Evolutionary conservation across 2,888 invertebrate genomes (phyloP), one percentile per base, ranked within the genome.

Genomic region (Acronicta alni): DNA sequence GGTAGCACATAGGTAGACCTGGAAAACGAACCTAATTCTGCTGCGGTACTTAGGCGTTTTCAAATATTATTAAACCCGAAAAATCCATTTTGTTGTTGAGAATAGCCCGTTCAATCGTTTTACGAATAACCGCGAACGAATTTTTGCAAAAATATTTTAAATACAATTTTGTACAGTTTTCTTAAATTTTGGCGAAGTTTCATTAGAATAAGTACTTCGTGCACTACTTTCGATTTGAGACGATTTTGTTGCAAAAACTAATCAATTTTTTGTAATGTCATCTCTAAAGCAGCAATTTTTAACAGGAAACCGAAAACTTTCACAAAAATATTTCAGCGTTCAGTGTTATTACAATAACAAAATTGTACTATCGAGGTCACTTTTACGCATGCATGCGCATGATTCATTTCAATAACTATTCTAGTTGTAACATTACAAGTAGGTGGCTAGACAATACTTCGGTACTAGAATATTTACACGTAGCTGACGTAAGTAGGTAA

Each of bases 311-410:
- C 54, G 63, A 67, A 68, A 74, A 70, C 78, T 79, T 77, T 79
- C 82, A 71, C 61, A 57, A 57, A n/a, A 60, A 69, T 70, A 53
- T 68, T 79, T 79, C 71, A 70, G 66, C 64, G 68, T 75, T 69
- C 58, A 58, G 67, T 76, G 30, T 30, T 30, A 63, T 63, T 77
- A 79, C 71, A 79, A 80, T 73, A 81, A 67, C 56, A 75, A 75
- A 72, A 72, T 73, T 70, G 61, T 60, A 73, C 52, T 72, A 82
- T 79, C 76, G 82, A 74, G 84, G 84, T 80, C 84, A 75, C 69
- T 82, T 84, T 84, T 84, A 82, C 82, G 81, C 84, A 80, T 81
- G 80, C 80, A 68, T 73, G 79, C 70, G 62, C 76, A 75, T 84
- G 83, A 83, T 76, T 83, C 82, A 83, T 81, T 82, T 75, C 69